Base-by-base conservation (phyloP, 2,797 vertebrate species). In the Notolepis coatsorum region DNA sequence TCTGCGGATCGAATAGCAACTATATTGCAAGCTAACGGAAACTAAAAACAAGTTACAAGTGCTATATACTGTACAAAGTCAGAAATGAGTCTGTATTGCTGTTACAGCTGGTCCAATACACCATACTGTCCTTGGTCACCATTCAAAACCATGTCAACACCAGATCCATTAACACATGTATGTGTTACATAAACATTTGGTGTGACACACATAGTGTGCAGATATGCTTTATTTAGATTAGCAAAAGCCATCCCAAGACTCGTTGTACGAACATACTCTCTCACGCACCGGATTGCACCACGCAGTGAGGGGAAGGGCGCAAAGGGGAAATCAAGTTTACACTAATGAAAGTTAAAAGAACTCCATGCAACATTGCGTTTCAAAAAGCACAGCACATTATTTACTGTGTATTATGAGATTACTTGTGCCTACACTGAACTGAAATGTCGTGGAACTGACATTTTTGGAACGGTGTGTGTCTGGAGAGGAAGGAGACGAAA, bases 41-140 rank as follows among this genome's bases (percentile, higher is more conserved):
- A 15, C n/a, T 50, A 10, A 27, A 38, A 51, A 23, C 9, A 4
- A 15, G 7, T 20, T 5, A 39, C 20, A 3, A 9, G 10, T 55
- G 41, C 45, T 57, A 65, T 60, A 56, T 53, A 5, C 74, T 27
- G 31, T 12, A 9, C 10, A 25, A 54, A 25, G 9, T 42, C 56
- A 47, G 51, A 68, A 56, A 64, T 59, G 58, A 75, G 10, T 7
- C 49, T 25, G 38, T 68, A 65, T 46, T 74, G 55, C 62, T 33
- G 23, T n/a, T 45, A 45, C 33, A 3, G n/a, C 37, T 20, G 42
- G 45, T 62, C 6, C 1, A 38, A 33, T 25, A 59, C 51, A 49
- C 39, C 31, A 0, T 6, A 35, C 35, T 80, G 77, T 79, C 81
- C 71, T 85, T 81, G 66, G 79, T 77, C 73, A 75, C 2, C 21